phyloP scores from a whole-genome alignment of 23 tunicate species.

The Botrylloides violaceus region DNA sequence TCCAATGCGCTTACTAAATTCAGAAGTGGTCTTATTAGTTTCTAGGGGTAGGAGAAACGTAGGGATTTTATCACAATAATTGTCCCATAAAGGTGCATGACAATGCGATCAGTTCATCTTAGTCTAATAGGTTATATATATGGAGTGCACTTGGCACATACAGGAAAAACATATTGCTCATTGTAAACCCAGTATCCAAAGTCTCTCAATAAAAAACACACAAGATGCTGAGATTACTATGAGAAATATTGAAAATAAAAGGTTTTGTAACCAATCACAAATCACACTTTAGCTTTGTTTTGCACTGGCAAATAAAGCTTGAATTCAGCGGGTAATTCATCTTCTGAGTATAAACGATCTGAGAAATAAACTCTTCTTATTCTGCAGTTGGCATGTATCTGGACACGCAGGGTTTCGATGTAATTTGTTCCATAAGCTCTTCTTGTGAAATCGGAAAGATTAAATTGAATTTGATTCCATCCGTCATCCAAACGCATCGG shows the following conservation, averaged over 20 bases:
- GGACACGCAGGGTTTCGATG: conserved; percentile 97
- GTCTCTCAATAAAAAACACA: not conserved
- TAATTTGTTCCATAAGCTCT: conserved; percentile 99
- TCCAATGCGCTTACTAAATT: not conserved
- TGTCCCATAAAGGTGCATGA: no score
- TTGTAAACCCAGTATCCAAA: not conserved
- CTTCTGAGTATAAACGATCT: conserved; percentile 96
- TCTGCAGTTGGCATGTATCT: conserved; percentile 99
- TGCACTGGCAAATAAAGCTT: conserved; percentile 98
- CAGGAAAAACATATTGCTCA: not conserved
- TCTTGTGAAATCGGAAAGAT: conserved; percentile 97
- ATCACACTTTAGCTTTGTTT: conserved; percentile 73
- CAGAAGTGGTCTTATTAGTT: no score
- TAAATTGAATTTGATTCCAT: conserved; percentile 99
- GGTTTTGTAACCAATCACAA: not conserved
- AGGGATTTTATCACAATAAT: no score
- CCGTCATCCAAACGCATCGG: conserved; percentile 99
- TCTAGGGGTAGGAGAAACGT: no score
- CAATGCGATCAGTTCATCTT: not conserved
- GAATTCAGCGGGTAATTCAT: conserved; percentile 99
- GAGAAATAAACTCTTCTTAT: conserved; percentile 99
- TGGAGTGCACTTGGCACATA: not conserved
- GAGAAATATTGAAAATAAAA: not conserved
- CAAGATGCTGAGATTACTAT: not conserved
- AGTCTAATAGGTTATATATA: not conserved